These are phyloP conservation scores for Celastrina argiolus DNA, from an alignment of 2,888 invertebrate genomes.

Conservation along the genomic window DNA sequence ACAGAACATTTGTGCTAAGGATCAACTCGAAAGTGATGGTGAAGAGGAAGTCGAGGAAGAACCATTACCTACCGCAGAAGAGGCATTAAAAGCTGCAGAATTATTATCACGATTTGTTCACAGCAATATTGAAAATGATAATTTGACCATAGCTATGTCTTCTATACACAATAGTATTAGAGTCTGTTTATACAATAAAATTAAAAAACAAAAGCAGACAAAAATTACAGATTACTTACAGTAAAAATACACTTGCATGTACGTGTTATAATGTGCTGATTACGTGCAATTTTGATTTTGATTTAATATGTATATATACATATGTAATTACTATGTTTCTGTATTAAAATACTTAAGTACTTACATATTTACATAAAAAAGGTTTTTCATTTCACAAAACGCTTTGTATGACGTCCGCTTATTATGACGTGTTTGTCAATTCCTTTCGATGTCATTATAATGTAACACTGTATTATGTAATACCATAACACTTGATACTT, in stretches of 20 bases:
- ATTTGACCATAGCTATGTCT: conserved; percentile 21
- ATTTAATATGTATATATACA: not conserved
- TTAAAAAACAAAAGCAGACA: conserved; percentile 14
- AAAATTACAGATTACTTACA: not conserved
- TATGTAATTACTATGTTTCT: not conserved
- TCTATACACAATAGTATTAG: conserved; percentile 24
- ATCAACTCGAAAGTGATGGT: conserved; percentile 34
- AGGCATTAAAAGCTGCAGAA: conserved; percentile 37
- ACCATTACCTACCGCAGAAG: conserved; percentile 38
- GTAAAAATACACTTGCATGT: not conserved
- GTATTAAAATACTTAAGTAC: no score
- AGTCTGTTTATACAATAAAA: conserved; percentile 16
- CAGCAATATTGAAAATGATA: conserved; percentile 26
- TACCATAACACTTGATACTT: no score
- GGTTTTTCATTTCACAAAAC: not conserved
- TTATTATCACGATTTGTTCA: conserved; percentile 33
- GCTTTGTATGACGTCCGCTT: conserved; percentile 1
- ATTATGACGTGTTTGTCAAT: not conserved
- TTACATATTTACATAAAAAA: not conserved
- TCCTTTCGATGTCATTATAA: not conserved
- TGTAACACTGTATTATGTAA: not conserved
- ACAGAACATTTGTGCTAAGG: conserved; percentile 27
- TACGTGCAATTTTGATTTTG: not conserved
- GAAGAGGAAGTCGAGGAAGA: conserved; percentile 34
- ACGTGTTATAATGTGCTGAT: not conserved